phyloP scores from a whole-genome alignment of 2,797 vertebrate species.

The Xerus rutilus region DNA sequence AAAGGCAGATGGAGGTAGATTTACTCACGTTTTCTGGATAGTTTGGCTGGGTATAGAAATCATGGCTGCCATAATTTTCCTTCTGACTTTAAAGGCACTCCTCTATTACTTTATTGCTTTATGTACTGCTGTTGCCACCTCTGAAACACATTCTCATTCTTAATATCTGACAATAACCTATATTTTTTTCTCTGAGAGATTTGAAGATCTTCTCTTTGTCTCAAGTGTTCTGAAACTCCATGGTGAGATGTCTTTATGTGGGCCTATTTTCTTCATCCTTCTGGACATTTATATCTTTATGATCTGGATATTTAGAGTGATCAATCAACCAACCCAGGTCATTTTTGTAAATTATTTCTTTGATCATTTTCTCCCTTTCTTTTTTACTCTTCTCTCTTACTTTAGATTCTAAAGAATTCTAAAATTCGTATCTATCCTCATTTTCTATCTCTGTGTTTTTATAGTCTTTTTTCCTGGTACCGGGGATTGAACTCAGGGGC shows the following conservation, averaged over 20 bases:
- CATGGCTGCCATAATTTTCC: neutral
- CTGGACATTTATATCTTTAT: neutral
- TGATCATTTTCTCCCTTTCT: neutral
- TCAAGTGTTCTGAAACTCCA: slow-evolving; percentile 4
- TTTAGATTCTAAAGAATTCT: slow-evolving; percentile 10
- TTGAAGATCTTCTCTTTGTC: neutral
- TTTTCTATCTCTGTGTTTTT: slow-evolving; percentile 16
- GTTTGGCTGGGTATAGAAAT: slow-evolving; percentile 65
- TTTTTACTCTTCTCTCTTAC: neutral
- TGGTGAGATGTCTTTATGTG: neutral
- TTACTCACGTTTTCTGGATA: neutral
- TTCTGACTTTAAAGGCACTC: slow-evolving; percentile 13
- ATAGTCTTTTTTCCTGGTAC: neutral
- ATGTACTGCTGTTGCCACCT: neutral
- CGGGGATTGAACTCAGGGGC: no score
- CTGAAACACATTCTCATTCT: neutral
- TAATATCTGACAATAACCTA: neutral
- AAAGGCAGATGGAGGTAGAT: neutral
- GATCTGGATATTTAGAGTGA: neutral
- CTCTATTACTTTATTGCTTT: neutral
- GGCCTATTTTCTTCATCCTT: neutral
- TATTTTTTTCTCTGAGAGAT: neutral
- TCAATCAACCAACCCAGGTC: neutral
- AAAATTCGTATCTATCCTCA: slow-evolving; percentile 26
- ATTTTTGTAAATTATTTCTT: slow-evolving; percentile 12